Conservation (phyloP, 2,797 vertebrate species). For the Catharus ustulatus region DNA sequence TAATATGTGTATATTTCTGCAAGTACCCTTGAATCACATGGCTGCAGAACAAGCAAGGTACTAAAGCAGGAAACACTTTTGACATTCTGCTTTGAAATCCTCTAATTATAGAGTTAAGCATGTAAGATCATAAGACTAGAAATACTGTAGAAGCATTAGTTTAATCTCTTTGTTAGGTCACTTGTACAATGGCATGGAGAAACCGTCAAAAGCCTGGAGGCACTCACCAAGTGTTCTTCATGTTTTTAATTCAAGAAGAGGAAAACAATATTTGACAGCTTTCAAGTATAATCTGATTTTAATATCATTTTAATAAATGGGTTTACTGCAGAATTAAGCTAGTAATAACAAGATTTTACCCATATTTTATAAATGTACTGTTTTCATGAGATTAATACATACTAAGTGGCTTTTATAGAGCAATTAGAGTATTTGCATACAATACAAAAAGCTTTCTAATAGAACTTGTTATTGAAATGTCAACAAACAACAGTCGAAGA, state of each 20-base stretch:
- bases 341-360: background rate
- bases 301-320: background rate
- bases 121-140: background rate
- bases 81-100: background rate
- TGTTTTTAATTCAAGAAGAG: background rate
- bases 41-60: background rate
- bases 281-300: background rate
- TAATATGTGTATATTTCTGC: background rate
- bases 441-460: background rate
- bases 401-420: background rate
- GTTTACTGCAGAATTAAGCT: background rate
- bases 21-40: background rate
- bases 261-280: background rate
- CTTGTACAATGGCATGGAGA: background rate
- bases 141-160: background rate
- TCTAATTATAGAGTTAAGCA: background rate
- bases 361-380: background rate
- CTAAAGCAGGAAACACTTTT: background rate
- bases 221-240: background rate
- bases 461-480: background rate
- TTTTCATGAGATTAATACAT: background rate
- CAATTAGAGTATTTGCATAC: background rate
- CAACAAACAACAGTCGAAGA: background rate
- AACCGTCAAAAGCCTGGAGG: background rate
- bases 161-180: background rate